Evolutionary conservation across 2,113 vertebrate species (phyloP).

Genomic region (Cromileptes altivelis): DNA sequence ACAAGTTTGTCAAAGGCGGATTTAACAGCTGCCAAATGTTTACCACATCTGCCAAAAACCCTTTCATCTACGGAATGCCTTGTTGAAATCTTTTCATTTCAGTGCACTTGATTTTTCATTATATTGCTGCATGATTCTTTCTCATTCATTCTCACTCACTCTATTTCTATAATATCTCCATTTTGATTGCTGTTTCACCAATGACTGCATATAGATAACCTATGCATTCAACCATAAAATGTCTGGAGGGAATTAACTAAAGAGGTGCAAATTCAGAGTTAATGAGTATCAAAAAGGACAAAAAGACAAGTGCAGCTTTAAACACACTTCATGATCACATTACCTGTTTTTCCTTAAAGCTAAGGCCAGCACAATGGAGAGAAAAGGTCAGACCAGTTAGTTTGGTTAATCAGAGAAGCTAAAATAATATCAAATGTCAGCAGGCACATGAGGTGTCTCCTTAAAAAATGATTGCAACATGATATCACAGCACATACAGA

Average conservation of each 20-base stretch:
- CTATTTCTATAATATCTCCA: neutral
- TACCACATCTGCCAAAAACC: neutral
- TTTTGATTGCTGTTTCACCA: neutral
- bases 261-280: neutral
- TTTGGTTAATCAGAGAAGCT: neutral
- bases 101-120: neutral
- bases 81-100: neutral
- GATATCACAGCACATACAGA: neutral
- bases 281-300: constrained; percentile 25
- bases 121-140: neutral
- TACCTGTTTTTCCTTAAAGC: constrained; percentile 79
- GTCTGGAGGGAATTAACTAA: neutral
- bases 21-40: neutral
- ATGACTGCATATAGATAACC: neutral
- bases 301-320: constrained; percentile 35
- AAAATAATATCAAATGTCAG: neutral
- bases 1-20: neutral
- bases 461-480: neutral
- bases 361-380: constrained; percentile 69
- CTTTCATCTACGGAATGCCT: neutral
- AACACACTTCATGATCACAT: constrained; percentile 28
- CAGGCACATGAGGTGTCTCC: neutral
- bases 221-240: neutral
- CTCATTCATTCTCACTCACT: neutral
- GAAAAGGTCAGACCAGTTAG: constrained; percentile 62